Base-by-base conservation (phyloP, 2,888 invertebrate species). In the Apeira syringaria region DNA sequence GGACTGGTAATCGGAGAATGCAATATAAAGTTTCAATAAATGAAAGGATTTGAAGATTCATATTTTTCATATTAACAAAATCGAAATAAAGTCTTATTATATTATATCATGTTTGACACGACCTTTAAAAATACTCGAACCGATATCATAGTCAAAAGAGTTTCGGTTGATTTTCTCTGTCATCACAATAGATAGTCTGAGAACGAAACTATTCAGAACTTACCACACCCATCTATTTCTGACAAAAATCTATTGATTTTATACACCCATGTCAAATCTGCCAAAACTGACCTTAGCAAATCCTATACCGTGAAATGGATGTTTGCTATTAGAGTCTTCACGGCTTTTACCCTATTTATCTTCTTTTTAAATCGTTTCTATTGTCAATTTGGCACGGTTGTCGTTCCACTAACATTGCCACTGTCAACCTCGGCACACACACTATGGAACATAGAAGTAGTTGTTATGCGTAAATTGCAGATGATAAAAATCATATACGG, bases 291-390 rank as follows among this genome's bases (percentile, higher is more conserved):
- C 62, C 68, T 66, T 55, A 63, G 66, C 74, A 57, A 71, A 78
- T 77, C 68, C 59, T 56, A 53, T 47, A 76, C 67, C 88, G 73
- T 88, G 79, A 84, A 88, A 89, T 87, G 68, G 65, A 64, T 89
- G 86, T 89, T 89, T 89, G 84, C 79, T 79, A 80, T 81, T 74
- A 70, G 64, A 70, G 67, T 74, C 77, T 82, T 81, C 85, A 85
- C 79, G 84, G 85, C 68, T 72, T 72, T 81, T 76, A 80, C 74
- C 68, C 76, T 78, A 84, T 84, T 84, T 83, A 85, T 84, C 75
- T 80, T 75, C 77, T 74, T 81, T 81, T 77, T 80, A 82, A 84
- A 85, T 85, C 83, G 78, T 72, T 58, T 64, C 75, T 70, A 79
- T 88, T 87, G 85, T 83, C 68, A 56, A 81, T 86, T 84, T 60